These are phyloP conservation scores for Magallana gigas DNA, from an alignment of 1,140 invertebrate species.

Conservation along the genomic window DNA sequence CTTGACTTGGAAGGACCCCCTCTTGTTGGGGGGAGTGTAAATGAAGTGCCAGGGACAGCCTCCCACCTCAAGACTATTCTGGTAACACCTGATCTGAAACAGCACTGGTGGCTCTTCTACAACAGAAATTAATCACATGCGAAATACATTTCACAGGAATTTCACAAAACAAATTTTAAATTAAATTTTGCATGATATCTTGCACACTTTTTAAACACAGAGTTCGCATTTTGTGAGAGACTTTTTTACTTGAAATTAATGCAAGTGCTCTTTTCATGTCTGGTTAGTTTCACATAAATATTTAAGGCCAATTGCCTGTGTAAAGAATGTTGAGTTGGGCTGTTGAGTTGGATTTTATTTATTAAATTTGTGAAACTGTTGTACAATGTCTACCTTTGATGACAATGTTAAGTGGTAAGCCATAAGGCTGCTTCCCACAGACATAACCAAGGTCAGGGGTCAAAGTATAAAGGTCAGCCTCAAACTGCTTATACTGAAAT, in stretches of 20 bases:
- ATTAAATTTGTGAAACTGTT: too few relatives aligned
- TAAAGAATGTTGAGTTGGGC: too few relatives aligned
- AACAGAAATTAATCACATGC: neutral
- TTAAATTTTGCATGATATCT: neutral
- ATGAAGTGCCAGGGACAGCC: slow-evolving; percentile 65
- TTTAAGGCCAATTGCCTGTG: too few relatives aligned
- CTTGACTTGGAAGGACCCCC: slow-evolving; percentile 50
- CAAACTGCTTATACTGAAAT: slow-evolving; percentile 5
- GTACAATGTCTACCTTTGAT: neutral
- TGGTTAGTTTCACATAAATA: too few relatives aligned
- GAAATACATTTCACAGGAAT: too few relatives aligned
- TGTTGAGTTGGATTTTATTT: too few relatives aligned
- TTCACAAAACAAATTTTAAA: neutral
- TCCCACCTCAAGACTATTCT: slow-evolving; percentile 59
- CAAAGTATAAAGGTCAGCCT: slow-evolving; percentile 1
- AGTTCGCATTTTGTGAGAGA: too few relatives aligned
- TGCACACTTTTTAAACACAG: neutral
- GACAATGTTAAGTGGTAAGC: slow-evolving; percentile 29
- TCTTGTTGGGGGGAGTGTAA: slow-evolving; percentile 41
- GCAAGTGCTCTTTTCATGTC: too few relatives aligned
- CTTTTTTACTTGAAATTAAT: too few relatives aligned
- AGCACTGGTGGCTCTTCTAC: slow-evolving; percentile 59
- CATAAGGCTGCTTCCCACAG: slow-evolving; percentile 12
- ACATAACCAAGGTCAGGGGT: neutral
- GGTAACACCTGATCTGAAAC: slow-evolving; percentile 56